Evolutionary conservation across 2,797 vertebrate species (phyloP).

Genomic region (Leptodactylus fallax): DNA sequence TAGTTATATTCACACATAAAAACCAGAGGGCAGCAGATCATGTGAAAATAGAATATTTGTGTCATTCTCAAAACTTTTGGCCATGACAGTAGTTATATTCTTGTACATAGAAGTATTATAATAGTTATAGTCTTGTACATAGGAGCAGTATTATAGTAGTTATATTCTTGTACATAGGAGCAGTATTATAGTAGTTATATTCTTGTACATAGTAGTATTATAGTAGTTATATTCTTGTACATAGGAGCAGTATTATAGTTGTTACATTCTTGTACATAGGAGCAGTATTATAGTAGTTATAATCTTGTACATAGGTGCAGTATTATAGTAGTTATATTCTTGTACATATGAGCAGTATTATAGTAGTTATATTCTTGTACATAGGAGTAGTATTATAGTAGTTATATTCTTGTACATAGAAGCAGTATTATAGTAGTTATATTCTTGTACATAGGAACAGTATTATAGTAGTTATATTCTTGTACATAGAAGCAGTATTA

Average conservation of each 20-base stretch:
- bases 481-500: neutral
- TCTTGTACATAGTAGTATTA: constrained; percentile 11
- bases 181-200: constrained; percentile 11
- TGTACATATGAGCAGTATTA: neutral
- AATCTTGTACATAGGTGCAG: neutral
- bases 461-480: neutral
- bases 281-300: constrained; percentile 13
- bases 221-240: constrained; percentile 3
- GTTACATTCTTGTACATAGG: constrained; percentile 9
- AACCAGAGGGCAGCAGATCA: neutral
- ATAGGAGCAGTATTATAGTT: constrained; percentile 9
- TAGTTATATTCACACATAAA: neutral
- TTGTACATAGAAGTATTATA: neutral
- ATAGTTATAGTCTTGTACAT: neutral
- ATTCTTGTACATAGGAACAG: neutral
- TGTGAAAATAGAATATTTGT: no score
- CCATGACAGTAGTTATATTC: constrained; percentile 16
- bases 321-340: constrained; percentile 12
- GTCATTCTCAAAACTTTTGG: no score
- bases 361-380: constrained; percentile 16
- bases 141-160: neutral
- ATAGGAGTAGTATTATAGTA: neutral
- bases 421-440: no score
- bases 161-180: neutral
- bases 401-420: neutral